phyloP scores from a whole-genome alignment of 2,113 vertebrate species.

The Ariopsis seemanni region DNA sequence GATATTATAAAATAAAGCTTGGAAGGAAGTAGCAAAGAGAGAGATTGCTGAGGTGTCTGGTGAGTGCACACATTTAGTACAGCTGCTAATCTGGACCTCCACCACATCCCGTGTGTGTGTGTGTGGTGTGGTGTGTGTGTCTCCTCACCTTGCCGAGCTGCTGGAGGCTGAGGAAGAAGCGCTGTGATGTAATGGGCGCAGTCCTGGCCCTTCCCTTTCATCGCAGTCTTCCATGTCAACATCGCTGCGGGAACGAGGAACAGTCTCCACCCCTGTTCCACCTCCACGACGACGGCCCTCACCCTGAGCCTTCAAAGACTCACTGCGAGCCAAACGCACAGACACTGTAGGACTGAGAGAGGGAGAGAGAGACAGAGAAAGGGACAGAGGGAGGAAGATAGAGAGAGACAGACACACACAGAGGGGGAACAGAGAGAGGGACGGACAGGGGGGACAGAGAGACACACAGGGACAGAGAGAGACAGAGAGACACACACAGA shows the following conservation, averaged over 20 bases:
- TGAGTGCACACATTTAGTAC: not conserved
- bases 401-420: not conserved
- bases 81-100: not conserved
- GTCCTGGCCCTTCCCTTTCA: slow-evolving; percentile 66
- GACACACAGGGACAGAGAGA: not conserved
- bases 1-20: not conserved
- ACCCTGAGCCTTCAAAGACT: slow-evolving; percentile 89
- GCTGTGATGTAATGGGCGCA: slow-evolving; percentile 82
- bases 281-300: slow-evolving; percentile 79
- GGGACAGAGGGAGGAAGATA: not conserved
- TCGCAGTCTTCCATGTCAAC: slow-evolving; percentile 92
- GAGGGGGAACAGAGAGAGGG: not conserved
- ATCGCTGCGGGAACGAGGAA: slow-evolving; percentile 88
- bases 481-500: not conserved
- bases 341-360: slow-evolving; percentile 61
- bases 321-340: slow-evolving; percentile 85
- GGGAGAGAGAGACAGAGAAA: not conserved
- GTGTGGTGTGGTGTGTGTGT: slow-evolving; percentile 15
- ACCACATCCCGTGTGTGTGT: not conserved
- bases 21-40: not conserved
- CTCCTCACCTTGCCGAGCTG: slow-evolving; percentile 80
- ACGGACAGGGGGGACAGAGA: too few relatives aligned
- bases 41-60: not conserved
- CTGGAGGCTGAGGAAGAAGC: slow-evolving; percentile 86
- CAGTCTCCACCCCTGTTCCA: slow-evolving; percentile 71